Base-by-base conservation (phyloP, 2,888 invertebrate genomes). In the Sisyra terminalis region DNA sequence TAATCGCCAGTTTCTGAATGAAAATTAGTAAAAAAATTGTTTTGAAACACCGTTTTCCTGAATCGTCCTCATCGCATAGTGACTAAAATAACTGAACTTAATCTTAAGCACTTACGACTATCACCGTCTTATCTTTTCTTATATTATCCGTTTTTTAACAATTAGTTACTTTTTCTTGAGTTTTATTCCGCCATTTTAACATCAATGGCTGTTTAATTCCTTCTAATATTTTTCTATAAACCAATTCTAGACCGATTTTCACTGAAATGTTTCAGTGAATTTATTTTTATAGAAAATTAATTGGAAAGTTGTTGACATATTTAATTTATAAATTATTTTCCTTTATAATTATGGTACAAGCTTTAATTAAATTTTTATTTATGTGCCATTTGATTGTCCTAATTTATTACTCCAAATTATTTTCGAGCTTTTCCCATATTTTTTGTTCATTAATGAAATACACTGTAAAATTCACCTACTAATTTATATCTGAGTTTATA, bases 51-150 rank as follows among this genome's bases (percentile, higher is more conserved):
- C 17, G 13, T 18, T 17, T 39, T 39, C 39, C 39, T 24, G 24
- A 39, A 39, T 10, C 39, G 10, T 18, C 17, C 13, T 18, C 24
- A 24, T 13, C 18, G 18, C 18, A 16, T 40, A 40, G 40, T 31
- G 40, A 40, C 40, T 40, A 40, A 40, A 16, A 16, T 16, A 40
- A 40, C 31, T 40, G 40, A 31, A 40, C 40, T 40, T 30, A 40
- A 17, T 38, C 40, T 15, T 40, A 40, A 40, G 30, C 30, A 40
- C 40, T 40, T 17, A 11, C 13, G 24, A 29, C 30, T 30, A 40
- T 40, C 40, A 40, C 29, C 18, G 17, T 39, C 18, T 39, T 18
- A 34, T 34, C 13, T 34, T 14, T 34, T 34, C 15, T 34, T 34
- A 14, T 34, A 34, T 14, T 34, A 11, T 34, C 15, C 15, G 13